A percentile compares a stretch with the other conserved stretches of the same genome.
Evolutionary conservation across 2,888 invertebrate genomes (phyloP).

Genomic region (Doris montereyensis): DNA sequence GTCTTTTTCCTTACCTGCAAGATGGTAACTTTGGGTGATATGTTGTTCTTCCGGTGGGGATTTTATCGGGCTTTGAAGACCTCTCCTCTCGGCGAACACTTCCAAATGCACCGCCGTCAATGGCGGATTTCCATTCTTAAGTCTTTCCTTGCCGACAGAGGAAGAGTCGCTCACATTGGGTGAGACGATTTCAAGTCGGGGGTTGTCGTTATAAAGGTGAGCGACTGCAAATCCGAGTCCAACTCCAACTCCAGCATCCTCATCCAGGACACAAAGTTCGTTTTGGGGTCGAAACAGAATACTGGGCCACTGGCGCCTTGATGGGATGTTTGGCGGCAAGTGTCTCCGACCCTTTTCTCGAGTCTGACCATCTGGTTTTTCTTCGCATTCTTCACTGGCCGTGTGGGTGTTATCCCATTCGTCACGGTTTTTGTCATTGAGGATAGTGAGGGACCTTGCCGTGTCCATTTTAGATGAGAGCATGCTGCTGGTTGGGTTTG

Average conservation of each 20-base stretch:
- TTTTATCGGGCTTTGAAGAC: neutral
- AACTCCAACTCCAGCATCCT: too few species aligned
- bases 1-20: conserved; percentile 26
- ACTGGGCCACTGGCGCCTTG: too few species aligned
- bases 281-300: too few species aligned
- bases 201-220: too few species aligned
- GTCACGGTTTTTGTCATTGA: neutral
- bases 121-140: neutral
- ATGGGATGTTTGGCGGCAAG: too few species aligned
- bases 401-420: neutral
- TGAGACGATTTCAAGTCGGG: neutral
- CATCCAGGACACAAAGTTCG: too few species aligned
- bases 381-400: neutral
- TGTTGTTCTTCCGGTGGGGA: neutral
- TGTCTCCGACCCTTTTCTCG: too few species aligned
- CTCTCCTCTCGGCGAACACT: conserved; percentile 23
- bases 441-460: neutral
- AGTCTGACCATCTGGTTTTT: too few species aligned
- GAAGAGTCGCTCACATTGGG: neutral
- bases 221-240: too few species aligned
- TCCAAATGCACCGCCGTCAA: neutral
- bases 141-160: neutral
- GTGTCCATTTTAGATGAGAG: neutral
- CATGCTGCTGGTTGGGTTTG: too few species aligned
- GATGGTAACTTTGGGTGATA: conserved; percentile 9